Percentiles rank a stretch among this genome's conserved stretches.
Conservation (phyloP, 2,888 invertebrate species). For the Drosophila meridiana region DNA sequence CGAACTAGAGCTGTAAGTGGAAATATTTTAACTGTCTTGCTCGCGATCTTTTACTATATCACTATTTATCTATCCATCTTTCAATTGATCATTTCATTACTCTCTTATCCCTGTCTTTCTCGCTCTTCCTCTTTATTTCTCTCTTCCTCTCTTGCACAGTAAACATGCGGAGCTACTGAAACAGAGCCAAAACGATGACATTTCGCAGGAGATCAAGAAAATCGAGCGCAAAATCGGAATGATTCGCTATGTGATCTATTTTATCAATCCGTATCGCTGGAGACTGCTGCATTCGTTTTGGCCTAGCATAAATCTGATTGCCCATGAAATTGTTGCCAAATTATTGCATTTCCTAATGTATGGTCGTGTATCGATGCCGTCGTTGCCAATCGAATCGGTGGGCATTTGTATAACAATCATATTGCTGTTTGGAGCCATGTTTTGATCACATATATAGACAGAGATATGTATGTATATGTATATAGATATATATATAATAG, state of each 20-base stretch:
- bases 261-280: neutral
- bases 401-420: slow-evolving; percentile 13
- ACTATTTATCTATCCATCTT: neutral
- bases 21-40: neutral
- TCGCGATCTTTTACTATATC: no score
- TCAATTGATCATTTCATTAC: neutral
- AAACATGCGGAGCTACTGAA: slow-evolving; percentile 15
- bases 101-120: neutral
- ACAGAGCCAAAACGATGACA: neutral
- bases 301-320: slow-evolving; percentile 1
- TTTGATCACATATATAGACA: neutral
- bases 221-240: slow-evolving; percentile 14
- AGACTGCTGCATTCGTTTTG: neutral
- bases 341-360: slow-evolving; percentile 16
- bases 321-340: slow-evolving; percentile 8
- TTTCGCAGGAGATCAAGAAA: neutral
- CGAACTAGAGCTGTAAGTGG: slow-evolving; percentile 43
- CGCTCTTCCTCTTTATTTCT: neutral
- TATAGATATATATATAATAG: neutral
- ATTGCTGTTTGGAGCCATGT: slow-evolving; percentile 12
- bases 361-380: neutral
- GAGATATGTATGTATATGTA: neutral
- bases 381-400: slow-evolving; percentile 9
- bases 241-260: slow-evolving; percentile 2
- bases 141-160: slow-evolving; percentile 7